Evolutionary conservation across 2,797 vertebrate species (phyloP).

Genomic region (Poeciliopsis presidionis): DNA sequence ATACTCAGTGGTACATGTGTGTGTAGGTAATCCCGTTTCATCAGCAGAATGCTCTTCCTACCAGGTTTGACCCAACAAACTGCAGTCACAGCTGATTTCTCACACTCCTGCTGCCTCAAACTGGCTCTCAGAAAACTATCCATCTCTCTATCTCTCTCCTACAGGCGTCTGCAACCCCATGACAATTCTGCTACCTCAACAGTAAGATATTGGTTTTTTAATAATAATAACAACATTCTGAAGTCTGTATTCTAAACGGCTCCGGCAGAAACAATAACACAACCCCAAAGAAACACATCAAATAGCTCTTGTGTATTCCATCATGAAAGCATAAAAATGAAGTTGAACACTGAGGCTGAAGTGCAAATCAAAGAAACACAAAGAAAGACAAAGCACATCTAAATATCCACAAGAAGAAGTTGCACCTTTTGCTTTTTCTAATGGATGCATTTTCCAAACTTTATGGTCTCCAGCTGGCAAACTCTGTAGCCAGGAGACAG

Average conservation of each 20-base stretch:
- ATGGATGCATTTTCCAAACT: background rate
- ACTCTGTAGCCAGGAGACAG: constrained; percentile 13
- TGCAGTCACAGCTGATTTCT: background rate
- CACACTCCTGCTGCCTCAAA: background rate
- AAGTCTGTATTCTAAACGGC: background rate
- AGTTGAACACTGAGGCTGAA: background rate
- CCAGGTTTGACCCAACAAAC: background rate
- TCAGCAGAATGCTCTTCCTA: background rate
- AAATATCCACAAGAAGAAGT: background rate
- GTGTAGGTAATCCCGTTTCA: background rate
- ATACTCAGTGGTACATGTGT: too few relatives aligned
- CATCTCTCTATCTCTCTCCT: background rate
- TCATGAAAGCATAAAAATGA: background rate
- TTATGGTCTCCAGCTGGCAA: background rate
- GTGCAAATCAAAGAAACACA: background rate
- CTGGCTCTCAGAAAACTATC: background rate
- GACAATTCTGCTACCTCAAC: background rate
- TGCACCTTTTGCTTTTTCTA: background rate
- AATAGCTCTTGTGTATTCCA: background rate
- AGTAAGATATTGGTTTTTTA: background rate
- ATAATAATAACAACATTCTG: background rate
- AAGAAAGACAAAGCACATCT: background rate
- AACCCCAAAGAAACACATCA: background rate
- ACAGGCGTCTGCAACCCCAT: background rate
- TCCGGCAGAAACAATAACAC: background rate